Conservation (phyloP, 53 echinoderm and acorn worm genomes). For the Zoroaster sp. region DNA sequence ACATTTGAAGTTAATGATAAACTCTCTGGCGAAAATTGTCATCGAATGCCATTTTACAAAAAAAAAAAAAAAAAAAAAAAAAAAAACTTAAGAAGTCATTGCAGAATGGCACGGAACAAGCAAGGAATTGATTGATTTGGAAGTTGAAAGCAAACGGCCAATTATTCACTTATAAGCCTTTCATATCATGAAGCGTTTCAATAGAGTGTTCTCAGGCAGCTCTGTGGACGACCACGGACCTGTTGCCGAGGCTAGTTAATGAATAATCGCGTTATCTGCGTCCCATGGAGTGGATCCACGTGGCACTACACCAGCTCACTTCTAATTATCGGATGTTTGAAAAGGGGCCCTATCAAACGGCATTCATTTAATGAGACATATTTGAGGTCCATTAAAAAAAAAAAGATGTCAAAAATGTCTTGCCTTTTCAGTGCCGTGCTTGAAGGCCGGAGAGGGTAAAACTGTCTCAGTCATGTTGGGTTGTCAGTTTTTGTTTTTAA, state of each 20-base stretch:
- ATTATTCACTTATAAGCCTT: background rate
- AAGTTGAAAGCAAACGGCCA: constrained; percentile 25
- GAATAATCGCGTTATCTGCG: background rate
- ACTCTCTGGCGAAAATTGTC: too few species aligned
- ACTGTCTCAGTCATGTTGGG: too few species aligned
- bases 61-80: too few species aligned
- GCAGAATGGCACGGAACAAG: too few species aligned
- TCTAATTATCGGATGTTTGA: background rate
- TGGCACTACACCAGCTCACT: background rate
- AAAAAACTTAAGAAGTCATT: too few species aligned
- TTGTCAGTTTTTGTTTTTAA: too few species aligned
- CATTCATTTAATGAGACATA: background rate
- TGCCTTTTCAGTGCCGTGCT: too few species aligned
- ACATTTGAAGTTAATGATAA: too few species aligned
- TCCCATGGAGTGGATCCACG: background rate
- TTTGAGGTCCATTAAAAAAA: background rate
- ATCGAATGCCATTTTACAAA: too few species aligned
- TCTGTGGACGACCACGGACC: background rate
- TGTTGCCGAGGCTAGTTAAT: constrained; percentile 25
- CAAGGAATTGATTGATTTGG: too few species aligned
- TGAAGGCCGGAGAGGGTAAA: too few species aligned
- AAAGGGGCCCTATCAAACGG: background rate
- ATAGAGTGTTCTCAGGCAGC: background rate
- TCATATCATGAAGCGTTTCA: constrained; percentile 14
- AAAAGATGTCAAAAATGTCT: too few species aligned